phyloP scores from a whole-genome alignment of 2,797 vertebrate species.

The Anisognathus igniventris region DNA sequence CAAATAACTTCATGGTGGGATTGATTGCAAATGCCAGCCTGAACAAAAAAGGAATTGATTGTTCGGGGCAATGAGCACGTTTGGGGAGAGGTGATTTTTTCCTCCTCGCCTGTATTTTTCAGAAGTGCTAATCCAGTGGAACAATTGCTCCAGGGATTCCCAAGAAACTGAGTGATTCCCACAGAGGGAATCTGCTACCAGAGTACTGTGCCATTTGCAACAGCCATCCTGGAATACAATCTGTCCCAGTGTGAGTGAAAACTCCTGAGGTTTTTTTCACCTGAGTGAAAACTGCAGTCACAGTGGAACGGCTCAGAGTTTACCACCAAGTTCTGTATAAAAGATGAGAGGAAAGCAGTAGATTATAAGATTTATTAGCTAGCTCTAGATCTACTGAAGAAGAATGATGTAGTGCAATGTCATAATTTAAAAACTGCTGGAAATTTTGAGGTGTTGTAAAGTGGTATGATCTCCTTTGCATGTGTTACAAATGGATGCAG shows the following conservation, averaged over 20 bases:
- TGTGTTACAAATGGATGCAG: neutral
- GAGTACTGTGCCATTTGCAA: neutral
- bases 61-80: neutral
- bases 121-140: neutral
- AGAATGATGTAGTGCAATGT: neutral
- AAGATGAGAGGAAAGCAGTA: neutral
- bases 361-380: neutral
- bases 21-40: neutral
- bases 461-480: too few relatives aligned
- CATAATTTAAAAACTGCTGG: neutral
- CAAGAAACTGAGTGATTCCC: neutral
- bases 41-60: neutral
- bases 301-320: neutral
- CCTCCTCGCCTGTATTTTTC: neutral
- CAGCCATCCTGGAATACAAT: neutral
- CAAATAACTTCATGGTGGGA: neutral
- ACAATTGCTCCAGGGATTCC: neutral
- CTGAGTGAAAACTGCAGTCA: neutral
- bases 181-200: neutral
- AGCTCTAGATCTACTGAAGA: neutral
- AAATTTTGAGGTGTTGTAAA: neutral
- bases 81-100: neutral
- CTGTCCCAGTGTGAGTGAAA: neutral
- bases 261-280: neutral
- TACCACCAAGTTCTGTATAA: neutral